Evolutionary conservation across 2,113 vertebrate species (phyloP).

Genomic region (Oncorhynchus tshawytscha): DNA sequence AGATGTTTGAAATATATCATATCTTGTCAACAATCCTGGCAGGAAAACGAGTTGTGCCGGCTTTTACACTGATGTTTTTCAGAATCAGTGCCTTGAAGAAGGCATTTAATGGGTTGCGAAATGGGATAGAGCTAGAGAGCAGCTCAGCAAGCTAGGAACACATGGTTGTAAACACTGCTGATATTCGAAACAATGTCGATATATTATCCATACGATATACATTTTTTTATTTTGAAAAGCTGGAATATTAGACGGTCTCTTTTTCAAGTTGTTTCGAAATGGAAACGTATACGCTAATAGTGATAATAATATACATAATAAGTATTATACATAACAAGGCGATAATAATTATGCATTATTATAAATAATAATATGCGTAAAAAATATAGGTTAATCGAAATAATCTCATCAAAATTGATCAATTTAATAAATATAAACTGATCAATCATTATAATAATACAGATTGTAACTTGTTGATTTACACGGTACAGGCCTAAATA

Average conservation of each 20-base stretch:
- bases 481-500: no score
- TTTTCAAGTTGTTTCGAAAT: no score
- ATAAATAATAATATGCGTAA: background rate
- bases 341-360: background rate
- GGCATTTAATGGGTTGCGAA: background rate
- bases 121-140: background rate
- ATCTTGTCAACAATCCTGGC: background rate
- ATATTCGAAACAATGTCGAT: background rate
- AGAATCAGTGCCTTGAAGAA: constrained; percentile 2
- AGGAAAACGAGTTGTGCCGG: background rate
- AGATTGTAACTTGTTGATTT: no score
- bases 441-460: no score
- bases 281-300: no score
- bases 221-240: background rate
- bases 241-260: background rate
- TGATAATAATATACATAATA: background rate
- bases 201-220: background rate
- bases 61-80: constrained; percentile 7
- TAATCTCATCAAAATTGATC: no score
- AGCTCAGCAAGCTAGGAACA: background rate
- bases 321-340: background rate
- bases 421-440: no score
- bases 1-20: background rate
- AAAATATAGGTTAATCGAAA: no score
- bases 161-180: background rate